Percentiles rank a stretch among this genome's conserved stretches.
Conservation (phyloP, 2,888 invertebrate genomes). For the Baccha elongata region DNA sequence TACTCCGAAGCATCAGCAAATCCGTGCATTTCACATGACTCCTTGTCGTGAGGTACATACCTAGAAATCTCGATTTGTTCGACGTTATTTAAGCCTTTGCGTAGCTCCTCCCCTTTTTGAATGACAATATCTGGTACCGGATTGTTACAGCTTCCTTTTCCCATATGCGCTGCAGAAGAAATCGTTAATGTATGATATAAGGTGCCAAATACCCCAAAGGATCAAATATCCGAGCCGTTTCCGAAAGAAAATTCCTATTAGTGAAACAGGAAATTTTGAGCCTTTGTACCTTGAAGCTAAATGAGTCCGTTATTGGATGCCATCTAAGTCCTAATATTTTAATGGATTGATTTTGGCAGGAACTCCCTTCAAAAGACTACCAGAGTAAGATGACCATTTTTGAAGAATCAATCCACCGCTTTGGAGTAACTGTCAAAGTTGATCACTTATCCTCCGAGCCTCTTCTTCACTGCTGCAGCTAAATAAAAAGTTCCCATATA, state of each 20-base stretch:
- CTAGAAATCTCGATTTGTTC: neutral
- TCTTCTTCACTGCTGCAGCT: conserved; percentile 8
- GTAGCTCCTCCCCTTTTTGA: neutral
- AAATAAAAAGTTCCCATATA: conserved; percentile 52
- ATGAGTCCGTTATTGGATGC: neutral
- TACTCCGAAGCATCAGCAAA: conserved; percentile 3
- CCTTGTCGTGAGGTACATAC: neutral
- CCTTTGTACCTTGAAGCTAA: neutral
- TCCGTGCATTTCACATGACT: neutral
- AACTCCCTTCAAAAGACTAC: neutral
- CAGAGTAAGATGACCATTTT: neutral
- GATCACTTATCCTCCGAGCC: neutral
- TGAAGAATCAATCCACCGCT: neutral
- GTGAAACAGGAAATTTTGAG: conserved; percentile 29
- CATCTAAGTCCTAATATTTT: neutral
- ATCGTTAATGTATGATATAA: conserved; percentile 48
- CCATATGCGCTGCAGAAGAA: conserved; percentile 55
- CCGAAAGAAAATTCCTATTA: conserved; percentile 53
- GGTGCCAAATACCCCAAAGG: conserved; percentile 52
- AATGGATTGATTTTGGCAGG: neutral
- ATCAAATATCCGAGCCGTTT: conserved; percentile 64
- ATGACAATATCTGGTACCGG: too few species aligned
- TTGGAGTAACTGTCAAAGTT: neutral
- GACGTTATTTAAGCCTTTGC: neutral
- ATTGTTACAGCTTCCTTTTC: neutral